A percentile compares a stretch with the other conserved stretches of the same genome.
Evolutionary conservation across 2,113 vertebrate genomes (phyloP).

Genomic region (Xiphophorus couchianus): DNA sequence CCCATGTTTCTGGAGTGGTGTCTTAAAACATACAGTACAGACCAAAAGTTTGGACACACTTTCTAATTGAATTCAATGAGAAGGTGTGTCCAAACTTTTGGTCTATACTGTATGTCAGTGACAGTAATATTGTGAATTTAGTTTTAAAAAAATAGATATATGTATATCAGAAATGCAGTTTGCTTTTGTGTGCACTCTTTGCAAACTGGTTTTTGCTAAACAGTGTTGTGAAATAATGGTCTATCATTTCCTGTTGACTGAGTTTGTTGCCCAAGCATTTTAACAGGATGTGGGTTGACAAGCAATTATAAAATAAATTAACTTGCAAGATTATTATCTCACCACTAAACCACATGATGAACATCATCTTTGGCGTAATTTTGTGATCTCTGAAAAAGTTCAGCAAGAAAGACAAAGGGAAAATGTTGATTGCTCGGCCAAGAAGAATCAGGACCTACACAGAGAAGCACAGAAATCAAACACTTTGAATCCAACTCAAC

Average conservation of each 20-base stretch:
- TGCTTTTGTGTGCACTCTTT: too few relatives aligned
- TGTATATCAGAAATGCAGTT: too few relatives aligned
- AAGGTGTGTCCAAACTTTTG: too few relatives aligned
- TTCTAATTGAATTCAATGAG: too few relatives aligned
- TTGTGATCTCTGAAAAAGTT: constrained; percentile 99
- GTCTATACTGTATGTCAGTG: too few relatives aligned
- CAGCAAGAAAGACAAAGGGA: constrained; percentile 93
- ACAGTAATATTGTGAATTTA: too few relatives aligned
- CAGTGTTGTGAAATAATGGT: not conserved
- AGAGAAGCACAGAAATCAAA: constrained; percentile 5
- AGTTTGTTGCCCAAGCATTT: not conserved
- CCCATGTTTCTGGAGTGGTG: too few relatives aligned
- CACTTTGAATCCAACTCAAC: not conserved
- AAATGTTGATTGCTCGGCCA: constrained; percentile 95
- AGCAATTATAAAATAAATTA: not conserved
- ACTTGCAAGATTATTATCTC: constrained; percentile 58
- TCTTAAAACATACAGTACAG: too few relatives aligned
- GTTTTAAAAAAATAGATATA: too few relatives aligned
- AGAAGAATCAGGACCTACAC: constrained; percentile 91
- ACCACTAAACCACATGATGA: constrained; percentile 99
- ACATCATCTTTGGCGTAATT: constrained; percentile 99
- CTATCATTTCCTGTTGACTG: not conserved
- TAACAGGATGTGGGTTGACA: not conserved
- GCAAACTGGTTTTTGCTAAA: too few relatives aligned
- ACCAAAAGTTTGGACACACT: too few relatives aligned